Conservation (phyloP, 1,140 invertebrate species). For the Telenomus remus region DNA sequence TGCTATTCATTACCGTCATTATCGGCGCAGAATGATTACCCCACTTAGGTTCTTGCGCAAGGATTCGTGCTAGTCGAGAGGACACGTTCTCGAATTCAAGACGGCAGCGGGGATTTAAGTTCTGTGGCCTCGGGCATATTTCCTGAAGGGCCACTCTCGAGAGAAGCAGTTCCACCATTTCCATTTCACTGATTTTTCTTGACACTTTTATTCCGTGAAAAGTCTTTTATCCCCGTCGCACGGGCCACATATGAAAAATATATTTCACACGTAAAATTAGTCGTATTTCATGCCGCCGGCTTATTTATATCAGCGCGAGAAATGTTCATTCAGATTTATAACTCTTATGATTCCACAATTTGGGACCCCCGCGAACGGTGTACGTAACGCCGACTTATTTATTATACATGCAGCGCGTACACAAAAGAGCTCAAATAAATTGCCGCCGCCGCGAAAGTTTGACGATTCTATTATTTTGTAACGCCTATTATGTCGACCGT, state of each 20-base stretch:
- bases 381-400: conserved; percentile 28
- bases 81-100: conserved; percentile 48
- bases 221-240: conserved; percentile 42
- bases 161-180: conserved; percentile 33
- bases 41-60: conserved; percentile 48
- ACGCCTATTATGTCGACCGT: conserved; percentile 42
- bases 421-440: conserved; percentile 38
- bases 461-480: conserved; percentile 68
- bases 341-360: conserved; percentile 35
- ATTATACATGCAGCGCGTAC: conserved; percentile 31
- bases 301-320: conserved; percentile 27
- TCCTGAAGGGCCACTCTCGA: conserved; percentile 45
- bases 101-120: conserved; percentile 40
- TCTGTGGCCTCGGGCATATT: conserved; percentile 46
- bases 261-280: conserved; percentile 52
- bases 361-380: neutral
- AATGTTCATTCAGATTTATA: conserved; percentile 41
- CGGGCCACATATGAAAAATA: conserved; percentile 43
- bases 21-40: conserved; percentile 40
- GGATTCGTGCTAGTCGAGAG: conserved; percentile 26
- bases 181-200: conserved; percentile 52
- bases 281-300: conserved; percentile 29
- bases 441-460: conserved; percentile 68
- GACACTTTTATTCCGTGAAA: conserved; percentile 50
- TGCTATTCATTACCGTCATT: conserved; percentile 54